Evolutionary conservation across 2,888 invertebrate species (phyloP).

Genomic region (Phaonia tiefii): DNA sequence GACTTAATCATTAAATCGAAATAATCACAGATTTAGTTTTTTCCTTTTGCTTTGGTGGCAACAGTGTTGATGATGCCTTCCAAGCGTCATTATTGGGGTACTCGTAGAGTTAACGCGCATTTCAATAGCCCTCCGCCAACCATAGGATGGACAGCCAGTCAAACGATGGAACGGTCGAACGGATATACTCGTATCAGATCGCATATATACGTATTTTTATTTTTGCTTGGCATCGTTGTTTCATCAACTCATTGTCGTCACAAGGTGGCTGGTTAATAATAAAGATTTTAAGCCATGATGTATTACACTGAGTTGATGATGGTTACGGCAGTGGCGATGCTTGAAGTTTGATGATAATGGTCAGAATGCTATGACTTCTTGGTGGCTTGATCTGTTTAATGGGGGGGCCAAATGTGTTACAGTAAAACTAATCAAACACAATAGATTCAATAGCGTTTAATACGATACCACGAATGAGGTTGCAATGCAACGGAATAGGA

Average conservation of each 20-base stretch:
- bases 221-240: conserved; percentile 1
- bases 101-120: too few species aligned
- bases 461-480: too few species aligned
- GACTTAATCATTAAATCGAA: conserved; percentile 37
- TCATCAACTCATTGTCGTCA: conserved; percentile 31
- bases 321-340: neutral
- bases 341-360: neutral
- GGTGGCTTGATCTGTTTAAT: conserved; percentile 17
- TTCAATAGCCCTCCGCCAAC: neutral
- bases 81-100: too few species aligned
- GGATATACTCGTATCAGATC: too few species aligned
- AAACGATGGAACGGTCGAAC: neutral
- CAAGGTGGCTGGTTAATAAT: conserved; percentile 39
- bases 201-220: too few species aligned
- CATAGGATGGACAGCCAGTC: neutral
- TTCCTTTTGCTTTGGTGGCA: neutral
- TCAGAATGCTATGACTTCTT: conserved; percentile 28
- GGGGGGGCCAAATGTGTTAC: conserved; percentile 12
- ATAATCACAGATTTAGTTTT: conserved; percentile 31
- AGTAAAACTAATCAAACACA: conserved; percentile 24
- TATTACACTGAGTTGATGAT: conserved; percentile 1
- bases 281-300: conserved; percentile 24
- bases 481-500: too few species aligned
- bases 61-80: neutral
- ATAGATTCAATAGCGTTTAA: conserved; percentile 30